These are phyloP conservation scores for Poecile montanus DNA, from an alignment of 2,797 vertebrate species.

Conservation along the genomic window DNA sequence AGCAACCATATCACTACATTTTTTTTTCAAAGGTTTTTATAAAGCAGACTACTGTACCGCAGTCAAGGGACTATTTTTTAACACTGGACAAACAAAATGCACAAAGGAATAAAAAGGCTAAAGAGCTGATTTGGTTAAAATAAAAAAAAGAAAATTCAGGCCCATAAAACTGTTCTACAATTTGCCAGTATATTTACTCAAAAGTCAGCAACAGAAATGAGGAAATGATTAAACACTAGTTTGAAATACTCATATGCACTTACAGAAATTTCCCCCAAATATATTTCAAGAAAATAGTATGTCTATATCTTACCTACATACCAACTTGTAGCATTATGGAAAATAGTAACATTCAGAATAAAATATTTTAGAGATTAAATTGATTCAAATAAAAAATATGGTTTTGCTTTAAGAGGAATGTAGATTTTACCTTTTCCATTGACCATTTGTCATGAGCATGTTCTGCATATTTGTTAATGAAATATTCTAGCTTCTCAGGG, in stretches of 20 bases:
- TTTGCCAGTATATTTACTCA: not conserved
- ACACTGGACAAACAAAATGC: not conserved
- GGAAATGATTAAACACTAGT: not conserved
- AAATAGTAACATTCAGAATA: not conserved
- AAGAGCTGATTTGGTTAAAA: not conserved
- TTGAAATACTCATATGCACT: not conserved
- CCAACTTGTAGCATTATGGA: not conserved
- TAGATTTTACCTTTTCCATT: slow-evolving; percentile 89
- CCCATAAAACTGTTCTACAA: not conserved
- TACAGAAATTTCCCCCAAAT: not conserved
- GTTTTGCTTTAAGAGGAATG: not conserved
- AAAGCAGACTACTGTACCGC: not conserved
- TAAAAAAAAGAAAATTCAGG: not conserved
- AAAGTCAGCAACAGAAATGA: not conserved
- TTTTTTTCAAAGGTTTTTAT: not conserved
- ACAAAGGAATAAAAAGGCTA: not conserved
- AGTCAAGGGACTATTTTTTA: not conserved
- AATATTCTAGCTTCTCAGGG: slow-evolving; percentile 93
- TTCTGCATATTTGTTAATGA: slow-evolving; percentile 93
- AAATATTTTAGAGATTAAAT: not conserved
- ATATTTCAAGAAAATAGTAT: not conserved
- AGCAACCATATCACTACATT: not conserved
- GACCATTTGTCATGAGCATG: slow-evolving; percentile 96
- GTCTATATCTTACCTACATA: not conserved
- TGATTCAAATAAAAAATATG: not conserved